Percentiles rank a stretch among this genome's conserved stretches.
Conservation (phyloP, 2,113 vertebrate genomes). For the Elgaria multicarinata region DNA sequence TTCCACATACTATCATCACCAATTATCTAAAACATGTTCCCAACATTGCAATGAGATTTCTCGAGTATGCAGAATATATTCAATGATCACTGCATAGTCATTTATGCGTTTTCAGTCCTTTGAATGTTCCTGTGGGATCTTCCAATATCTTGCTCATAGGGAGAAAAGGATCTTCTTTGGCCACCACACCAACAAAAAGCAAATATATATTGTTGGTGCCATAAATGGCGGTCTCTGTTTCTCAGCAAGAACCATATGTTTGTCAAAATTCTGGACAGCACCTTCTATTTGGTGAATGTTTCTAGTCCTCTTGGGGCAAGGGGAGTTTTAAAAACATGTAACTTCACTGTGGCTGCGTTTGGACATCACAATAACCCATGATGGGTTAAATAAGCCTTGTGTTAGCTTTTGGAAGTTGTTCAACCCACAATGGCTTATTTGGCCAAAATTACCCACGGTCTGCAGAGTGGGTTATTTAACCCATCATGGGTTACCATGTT, state of each 20-base stretch:
- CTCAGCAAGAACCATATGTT: not conserved
- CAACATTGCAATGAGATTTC: not conserved
- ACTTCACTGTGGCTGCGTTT: not conserved
- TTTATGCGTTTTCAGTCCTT: not conserved
- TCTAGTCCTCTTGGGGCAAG: not conserved
- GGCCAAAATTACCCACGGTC: no score
- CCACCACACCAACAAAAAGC: not conserved
- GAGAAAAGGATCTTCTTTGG: not conserved
- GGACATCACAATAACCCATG: no score
- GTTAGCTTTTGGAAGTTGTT: no score
- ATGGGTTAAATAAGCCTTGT: no score
- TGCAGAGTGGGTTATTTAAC: no score
- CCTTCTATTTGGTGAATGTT: not conserved
- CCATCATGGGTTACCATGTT: no score
- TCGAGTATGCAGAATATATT: not conserved
- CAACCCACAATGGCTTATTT: no score
- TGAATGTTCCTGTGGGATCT: not conserved
- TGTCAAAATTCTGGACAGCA: not conserved
- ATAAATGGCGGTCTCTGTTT: not conserved
- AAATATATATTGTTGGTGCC: not conserved
- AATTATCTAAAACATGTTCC: not conserved
- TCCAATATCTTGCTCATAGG: accelerated
- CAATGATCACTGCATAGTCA: not conserved
- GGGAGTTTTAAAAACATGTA: not conserved
- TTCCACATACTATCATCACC: not conserved